Conservation (phyloP, 2,113 vertebrate genomes). For the Benitochromis conjunctus region DNA sequence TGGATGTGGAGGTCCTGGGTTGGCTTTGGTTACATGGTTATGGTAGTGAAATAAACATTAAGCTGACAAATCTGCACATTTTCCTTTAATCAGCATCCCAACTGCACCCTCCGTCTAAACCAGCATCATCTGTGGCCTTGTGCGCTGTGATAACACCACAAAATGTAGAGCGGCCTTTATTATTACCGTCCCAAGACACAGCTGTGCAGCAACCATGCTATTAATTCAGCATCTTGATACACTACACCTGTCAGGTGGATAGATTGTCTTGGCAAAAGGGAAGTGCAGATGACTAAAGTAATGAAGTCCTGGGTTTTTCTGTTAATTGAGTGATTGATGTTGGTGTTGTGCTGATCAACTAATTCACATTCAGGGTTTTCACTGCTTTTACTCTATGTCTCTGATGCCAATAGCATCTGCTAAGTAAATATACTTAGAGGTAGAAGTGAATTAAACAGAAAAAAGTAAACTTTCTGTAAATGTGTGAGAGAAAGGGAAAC, state of each 20-base stretch:
- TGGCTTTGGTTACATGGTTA: background rate
- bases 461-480: background rate
- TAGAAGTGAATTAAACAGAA: background rate
- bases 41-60: background rate
- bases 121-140: background rate
- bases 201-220: background rate
- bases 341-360: background rate
- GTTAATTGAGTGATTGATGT: background rate
- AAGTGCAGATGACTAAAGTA: background rate
- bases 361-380: background rate
- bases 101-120: background rate
- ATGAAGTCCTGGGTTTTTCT: background rate
- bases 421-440: background rate
- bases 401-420: background rate
- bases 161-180: background rate
- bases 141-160: background rate
- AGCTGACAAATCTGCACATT: background rate
- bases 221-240: background rate
- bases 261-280: background rate
- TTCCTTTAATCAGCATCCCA: background rate
- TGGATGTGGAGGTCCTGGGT: background rate
- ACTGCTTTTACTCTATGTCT: background rate
- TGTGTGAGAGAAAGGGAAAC: background rate
- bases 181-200: background rate
- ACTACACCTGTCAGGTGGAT: background rate